These are phyloP conservation scores for Hippocampus kuda DNA, from an alignment of 2,797 vertebrate species.

Conservation along the genomic window DNA sequence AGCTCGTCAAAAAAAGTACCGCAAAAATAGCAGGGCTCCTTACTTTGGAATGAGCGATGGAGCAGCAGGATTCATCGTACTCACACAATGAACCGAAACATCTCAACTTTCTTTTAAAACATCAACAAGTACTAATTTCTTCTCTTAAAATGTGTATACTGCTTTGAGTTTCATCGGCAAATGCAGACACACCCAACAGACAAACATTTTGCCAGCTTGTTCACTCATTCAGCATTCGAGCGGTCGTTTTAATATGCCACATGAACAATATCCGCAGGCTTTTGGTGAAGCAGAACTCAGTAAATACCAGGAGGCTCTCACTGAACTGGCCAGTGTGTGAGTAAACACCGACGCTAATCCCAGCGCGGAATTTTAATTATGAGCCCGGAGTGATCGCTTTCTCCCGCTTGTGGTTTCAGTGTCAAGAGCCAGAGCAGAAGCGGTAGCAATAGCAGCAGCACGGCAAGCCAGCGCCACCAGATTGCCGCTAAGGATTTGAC, in stretches of 20 bases:
- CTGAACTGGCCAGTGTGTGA: conserved; percentile 79
- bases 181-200: too few relatives aligned
- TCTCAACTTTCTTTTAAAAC: too few relatives aligned
- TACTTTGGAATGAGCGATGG: too few relatives aligned
- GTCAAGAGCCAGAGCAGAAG: conserved; percentile 68
- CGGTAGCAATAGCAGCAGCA: conserved; percentile 40
- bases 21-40: too few relatives aligned
- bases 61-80: too few relatives aligned
- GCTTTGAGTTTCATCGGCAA: too few relatives aligned
- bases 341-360: conserved; percentile 47
- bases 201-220: too few relatives aligned
- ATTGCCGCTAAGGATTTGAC: conserved; percentile 88
- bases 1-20: too few relatives aligned
- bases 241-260: neutral
- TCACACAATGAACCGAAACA: too few relatives aligned
- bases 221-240: neutral
- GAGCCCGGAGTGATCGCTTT: conserved; percentile 14
- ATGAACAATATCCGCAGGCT: conserved; percentile 52
- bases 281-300: conserved; percentile 82
- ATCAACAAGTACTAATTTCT: too few relatives aligned
- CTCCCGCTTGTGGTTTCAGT: conserved; percentile 49
- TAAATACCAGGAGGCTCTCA: conserved; percentile 80
- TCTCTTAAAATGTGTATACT: too few relatives aligned
- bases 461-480: conserved; percentile 77
- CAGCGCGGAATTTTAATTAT: conserved; percentile 38